Evolutionary conservation across 2,888 invertebrate genomes (phyloP).

Genomic region (Catocala sponsa): DNA sequence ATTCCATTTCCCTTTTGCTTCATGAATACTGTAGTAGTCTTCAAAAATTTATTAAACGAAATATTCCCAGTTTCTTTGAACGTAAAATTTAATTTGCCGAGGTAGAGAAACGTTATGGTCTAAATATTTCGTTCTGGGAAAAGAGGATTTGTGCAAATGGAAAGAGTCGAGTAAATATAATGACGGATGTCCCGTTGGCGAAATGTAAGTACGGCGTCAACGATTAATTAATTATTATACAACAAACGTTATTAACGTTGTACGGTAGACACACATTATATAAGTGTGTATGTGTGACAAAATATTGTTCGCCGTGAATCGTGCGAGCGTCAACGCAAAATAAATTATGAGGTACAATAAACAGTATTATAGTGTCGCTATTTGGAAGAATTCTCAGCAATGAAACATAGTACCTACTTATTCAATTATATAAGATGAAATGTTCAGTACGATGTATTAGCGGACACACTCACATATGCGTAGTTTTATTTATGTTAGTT

Average conservation of each 20-base stretch:
- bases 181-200: slow-evolving; percentile 26
- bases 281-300: slow-evolving; percentile 19
- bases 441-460: too few relatives aligned
- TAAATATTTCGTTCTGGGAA: slow-evolving; percentile 52
- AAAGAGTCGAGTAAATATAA: slow-evolving; percentile 25
- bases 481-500: too few relatives aligned
- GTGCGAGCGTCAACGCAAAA: slow-evolving; percentile 5
- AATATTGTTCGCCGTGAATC: slow-evolving; percentile 12
- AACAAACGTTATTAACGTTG: not conserved
- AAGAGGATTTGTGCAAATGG: slow-evolving; percentile 30
- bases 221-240: slow-evolving; percentile 11
- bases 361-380: slow-evolving; percentile 5
- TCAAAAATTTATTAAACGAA: slow-evolving; percentile 61
- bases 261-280: slow-evolving; percentile 10
- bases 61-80: slow-evolving; percentile 56
- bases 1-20: slow-evolving; percentile 54
- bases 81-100: slow-evolving; percentile 58
- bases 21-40: slow-evolving; percentile 62
- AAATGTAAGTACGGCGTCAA: slow-evolving; percentile 21
- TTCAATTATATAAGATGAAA: too few relatives aligned
- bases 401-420: not conserved
- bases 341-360: slow-evolving; percentile 6
- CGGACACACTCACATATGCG: too few relatives aligned
- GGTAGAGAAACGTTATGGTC: slow-evolving; percentile 46
- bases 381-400: slow-evolving; percentile 1